These are phyloP conservation scores for Scatophagus argus DNA, from an alignment of 2,113 vertebrate species.

Conservation along the genomic window DNA sequence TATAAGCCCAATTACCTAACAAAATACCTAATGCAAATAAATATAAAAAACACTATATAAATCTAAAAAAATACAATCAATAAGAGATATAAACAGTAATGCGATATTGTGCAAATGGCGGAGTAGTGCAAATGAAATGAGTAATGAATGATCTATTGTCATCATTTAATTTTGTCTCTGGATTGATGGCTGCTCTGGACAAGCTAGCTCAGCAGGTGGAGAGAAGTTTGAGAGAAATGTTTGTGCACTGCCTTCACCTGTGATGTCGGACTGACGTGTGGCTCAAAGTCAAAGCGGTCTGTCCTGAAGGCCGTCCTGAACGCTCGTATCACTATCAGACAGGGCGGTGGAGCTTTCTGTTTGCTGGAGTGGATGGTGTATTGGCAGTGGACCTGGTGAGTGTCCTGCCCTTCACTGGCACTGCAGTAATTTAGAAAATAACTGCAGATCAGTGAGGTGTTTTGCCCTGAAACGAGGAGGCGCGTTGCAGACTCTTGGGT, in stretches of 20 bases:
- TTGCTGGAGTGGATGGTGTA: slow-evolving; percentile 24
- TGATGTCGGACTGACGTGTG: slow-evolving; percentile 30
- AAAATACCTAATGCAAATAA: too few species aligned
- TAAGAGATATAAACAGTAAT: too few species aligned
- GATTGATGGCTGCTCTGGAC: not conserved
- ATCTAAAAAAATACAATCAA: too few species aligned
- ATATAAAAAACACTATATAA: too few species aligned
- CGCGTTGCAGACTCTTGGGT: slow-evolving; percentile 29
- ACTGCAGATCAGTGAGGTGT: slow-evolving; percentile 25
- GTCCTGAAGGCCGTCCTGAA: slow-evolving; percentile 42
- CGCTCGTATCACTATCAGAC: slow-evolving; percentile 5
- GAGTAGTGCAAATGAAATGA: too few species aligned
- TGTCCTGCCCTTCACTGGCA: slow-evolving; percentile 40
- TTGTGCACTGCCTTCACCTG: slow-evolving; percentile 25
- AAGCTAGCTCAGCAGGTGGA: not conserved
- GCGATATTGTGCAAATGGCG: too few species aligned
- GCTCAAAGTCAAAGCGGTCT: slow-evolving; percentile 13
- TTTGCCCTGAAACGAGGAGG: slow-evolving; percentile 37
- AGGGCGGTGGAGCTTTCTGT: slow-evolving; percentile 4
- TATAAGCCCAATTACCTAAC: too few species aligned
- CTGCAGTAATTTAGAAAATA: slow-evolving; percentile 51
- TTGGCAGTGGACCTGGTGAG: slow-evolving; percentile 37
- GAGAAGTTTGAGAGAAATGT: not conserved
- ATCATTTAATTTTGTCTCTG: not conserved
- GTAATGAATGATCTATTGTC: too few species aligned